Percentiles rank a stretch among this genome's conserved stretches.
Evolutionary conservation across 2,113 vertebrate genomes (phyloP).

Genomic region (Balaeniceps rex): DNA sequence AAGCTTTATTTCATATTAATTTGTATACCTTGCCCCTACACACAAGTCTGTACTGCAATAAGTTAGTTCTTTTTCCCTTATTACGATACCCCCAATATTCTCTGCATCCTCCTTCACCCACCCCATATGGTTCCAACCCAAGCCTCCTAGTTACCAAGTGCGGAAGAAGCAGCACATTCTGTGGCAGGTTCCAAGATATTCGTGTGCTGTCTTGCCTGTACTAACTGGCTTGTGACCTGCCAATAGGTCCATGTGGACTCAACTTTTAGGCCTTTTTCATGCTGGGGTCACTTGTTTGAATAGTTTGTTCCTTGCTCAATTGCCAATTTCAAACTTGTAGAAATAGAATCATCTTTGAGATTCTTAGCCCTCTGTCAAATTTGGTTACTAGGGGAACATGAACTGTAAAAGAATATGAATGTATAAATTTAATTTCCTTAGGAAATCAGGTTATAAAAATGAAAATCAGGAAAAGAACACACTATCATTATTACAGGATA

Average conservation of each 20-base stretch:
- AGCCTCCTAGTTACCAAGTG: neutral
- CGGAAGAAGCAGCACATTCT: neutral
- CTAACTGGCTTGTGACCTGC: neutral
- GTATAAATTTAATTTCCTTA: neutral
- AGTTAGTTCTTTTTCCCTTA: neutral
- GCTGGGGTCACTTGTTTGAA: neutral
- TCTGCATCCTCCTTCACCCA: neutral
- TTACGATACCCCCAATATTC: neutral
- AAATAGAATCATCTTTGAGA: neutral
- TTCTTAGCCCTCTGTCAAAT: neutral
- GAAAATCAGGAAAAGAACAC: neutral
- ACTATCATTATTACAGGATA: neutral
- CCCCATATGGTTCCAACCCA: neutral
- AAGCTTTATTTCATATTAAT: neutral
- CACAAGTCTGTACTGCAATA: neutral
- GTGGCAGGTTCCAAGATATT: neutral
- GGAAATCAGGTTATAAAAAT: neutral
- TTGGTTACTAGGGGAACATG: neutral
- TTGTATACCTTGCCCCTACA: neutral
- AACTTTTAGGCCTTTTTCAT: neutral
- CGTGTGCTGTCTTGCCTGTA: neutral
- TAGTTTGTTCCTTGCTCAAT: neutral
- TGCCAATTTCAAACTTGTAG: neutral
- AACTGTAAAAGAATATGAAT: neutral
- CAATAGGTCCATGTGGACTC: neutral